Evolutionary conservation across 2,797 vertebrate species (phyloP), one percentile per base, ranked within the genome.

Genomic region (Meda fulgida): DNA sequence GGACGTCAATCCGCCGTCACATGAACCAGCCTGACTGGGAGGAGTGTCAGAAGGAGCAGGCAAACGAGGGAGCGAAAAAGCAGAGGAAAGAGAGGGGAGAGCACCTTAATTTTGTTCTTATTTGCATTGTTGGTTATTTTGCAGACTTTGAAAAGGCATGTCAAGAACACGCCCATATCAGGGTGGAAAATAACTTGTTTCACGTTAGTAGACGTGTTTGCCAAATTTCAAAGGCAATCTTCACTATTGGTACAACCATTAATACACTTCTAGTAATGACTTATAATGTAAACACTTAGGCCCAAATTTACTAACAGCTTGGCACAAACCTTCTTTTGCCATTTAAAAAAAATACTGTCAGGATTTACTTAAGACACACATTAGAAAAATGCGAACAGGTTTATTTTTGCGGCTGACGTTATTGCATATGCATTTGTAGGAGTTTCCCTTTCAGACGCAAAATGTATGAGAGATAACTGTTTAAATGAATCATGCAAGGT

Each of bases 1-100:
- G 95, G 95, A 94, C 94, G 93, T 94, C 93, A 94, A 90, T 83
- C 90, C 82, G 86, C 87, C 80, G 86, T 79, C 90, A 92, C 84
- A 72, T 29, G 87, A 91, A 91, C 93, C 93, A 93, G 92, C 90
- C 88, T 89, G 89, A 86, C 86, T 85, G 75, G 48, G 78, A 80
- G 87, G 87, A 87, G 89, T 89, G 88, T 88, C 76, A 55, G 65
- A 78, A 78, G 75, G 72, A 81, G 87, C 86, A 88, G 88, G 90
- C 40, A 67, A 43, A 38, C 1, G n/a, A 71, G 9, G n/a, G 51
- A 55, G 29, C 2, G 5, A 66, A 58, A 40, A 60, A 40, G 26
- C 16, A 51, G 70, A 58, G 36, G n/a, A 82, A 71, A 73, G 21
- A n/a, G 70, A 75, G 21, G 21, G 21, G 70, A 46, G 60, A 38